Evolutionary conservation across 2,888 invertebrate genomes (phyloP), one percentile per base, ranked within the genome.

Genomic region (Pegoplata infirma): DNA sequence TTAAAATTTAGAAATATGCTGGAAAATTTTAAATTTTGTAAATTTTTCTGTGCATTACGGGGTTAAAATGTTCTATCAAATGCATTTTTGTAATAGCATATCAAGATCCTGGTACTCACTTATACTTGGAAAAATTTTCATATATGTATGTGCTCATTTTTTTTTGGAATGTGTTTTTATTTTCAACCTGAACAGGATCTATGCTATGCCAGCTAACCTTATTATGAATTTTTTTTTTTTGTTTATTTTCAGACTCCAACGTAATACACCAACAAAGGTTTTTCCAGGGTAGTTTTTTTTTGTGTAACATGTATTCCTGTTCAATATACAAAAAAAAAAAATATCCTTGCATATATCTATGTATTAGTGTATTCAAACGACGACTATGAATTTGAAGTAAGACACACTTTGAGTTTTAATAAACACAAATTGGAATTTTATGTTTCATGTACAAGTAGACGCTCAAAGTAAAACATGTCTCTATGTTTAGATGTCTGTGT

Each of bases 381-480:
- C 3, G 25, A 6, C 25, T 5, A 25, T 25, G 25, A 25, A 40
- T 40, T n/a, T 40, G 14, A 40, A 40, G n/a, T 40, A 40, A 40
- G 36, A 40, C 36, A 40, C 36, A 40, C 58, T 25, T 58, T 61
- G 56, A 64, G 68, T 76, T 69, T 23, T 76, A 74, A 78, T 78
- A 74, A 78, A 78, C 78, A 76, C 75, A 76, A 76, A 69, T 76
- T 76, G 75, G 75, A 76, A 76, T 76, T 76, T 73, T 73, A 58
- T 69, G 73, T 76, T 69, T 44, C 56, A 56, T 51, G 51, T 40
- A 12, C 40, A 23, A 51, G 51, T 40, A 12, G n/a, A 40, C 36
- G 12, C 36, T 1, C n/a, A n/a, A n/a, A n/a, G n/a, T n/a, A 40
- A 40, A 40, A 40, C 36, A 40, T 40, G 36, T 40, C 36, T 40